phyloP scores from a whole-genome alignment of 1,140 invertebrate species.

The Saccostrea glomerata region DNA sequence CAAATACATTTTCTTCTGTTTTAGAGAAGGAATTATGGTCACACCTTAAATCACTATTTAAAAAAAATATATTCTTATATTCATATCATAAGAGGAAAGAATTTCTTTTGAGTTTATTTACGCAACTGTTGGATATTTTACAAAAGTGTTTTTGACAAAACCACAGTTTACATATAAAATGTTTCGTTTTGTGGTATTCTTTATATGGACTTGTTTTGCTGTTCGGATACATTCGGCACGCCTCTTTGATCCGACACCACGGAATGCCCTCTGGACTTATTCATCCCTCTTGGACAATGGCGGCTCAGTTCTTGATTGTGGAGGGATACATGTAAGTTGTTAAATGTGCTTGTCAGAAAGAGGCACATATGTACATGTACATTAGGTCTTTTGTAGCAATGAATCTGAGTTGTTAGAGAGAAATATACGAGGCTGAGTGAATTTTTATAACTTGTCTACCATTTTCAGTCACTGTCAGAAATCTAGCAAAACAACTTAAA shows the following conservation, averaged over 20 bases:
- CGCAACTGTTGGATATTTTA: neutral
- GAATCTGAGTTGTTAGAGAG: too few species aligned
- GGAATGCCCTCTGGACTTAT: slow-evolving; percentile 10
- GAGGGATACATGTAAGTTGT: neutral
- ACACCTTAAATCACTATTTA: neutral
- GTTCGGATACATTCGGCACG: neutral
- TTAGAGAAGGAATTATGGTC: slow-evolving; percentile 4
- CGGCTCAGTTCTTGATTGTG: neutral
- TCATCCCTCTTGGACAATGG: neutral
- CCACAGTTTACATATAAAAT: neutral
- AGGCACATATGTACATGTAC: too few species aligned
- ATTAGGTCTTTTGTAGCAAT: too few species aligned
- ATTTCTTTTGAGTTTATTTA: neutral
- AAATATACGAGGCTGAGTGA: too few species aligned
- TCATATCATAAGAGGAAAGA: neutral
- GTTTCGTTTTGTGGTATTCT: slow-evolving; percentile 1
- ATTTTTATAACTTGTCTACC: too few species aligned
- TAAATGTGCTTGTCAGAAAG: neutral
- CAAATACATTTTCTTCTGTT: neutral
- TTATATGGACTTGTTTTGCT: neutral
- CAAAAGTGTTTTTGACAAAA: neutral
- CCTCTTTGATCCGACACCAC: neutral
- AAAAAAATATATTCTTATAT: neutral
- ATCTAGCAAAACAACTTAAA: too few species aligned
- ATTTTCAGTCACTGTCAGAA: too few species aligned